These are phyloP conservation scores for Alexandromys fortis DNA, from an alignment of 2,113 vertebrate species.

Conservation along the genomic window DNA sequence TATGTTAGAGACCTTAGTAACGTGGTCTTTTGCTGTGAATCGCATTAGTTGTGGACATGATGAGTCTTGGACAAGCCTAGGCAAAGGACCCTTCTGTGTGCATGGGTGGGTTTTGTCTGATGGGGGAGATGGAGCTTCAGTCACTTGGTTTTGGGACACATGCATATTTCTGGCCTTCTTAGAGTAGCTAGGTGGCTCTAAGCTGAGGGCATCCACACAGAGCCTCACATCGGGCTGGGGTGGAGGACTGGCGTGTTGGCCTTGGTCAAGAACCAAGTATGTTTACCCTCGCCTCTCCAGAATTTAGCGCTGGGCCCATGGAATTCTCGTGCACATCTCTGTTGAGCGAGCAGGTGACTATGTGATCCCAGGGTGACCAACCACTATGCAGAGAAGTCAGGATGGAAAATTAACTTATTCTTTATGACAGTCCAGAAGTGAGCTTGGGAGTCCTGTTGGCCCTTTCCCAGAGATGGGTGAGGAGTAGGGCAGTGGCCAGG, in stretches of 20 bases:
- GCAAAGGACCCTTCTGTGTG: neutral
- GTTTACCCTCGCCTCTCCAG: neutral
- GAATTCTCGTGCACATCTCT: neutral
- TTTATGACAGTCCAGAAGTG: neutral
- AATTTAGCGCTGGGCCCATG: neutral
- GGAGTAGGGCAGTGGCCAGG: neutral
- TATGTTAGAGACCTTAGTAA: neutral
- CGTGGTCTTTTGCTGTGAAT: neutral
- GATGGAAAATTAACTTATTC: neutral
- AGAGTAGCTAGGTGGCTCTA: neutral
- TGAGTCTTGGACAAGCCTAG: no score
- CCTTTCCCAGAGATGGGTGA: neutral
- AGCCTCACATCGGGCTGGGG: neutral
- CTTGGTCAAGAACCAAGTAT: neutral
- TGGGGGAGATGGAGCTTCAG: neutral
- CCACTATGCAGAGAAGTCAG: neutral
- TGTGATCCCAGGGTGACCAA: neutral
- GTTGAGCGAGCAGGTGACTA: neutral
- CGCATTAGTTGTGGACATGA: no score
- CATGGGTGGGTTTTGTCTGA: no score
- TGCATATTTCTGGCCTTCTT: neutral
- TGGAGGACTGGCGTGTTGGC: no score
- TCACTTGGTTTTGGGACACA: neutral
- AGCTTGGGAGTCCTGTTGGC: neutral
- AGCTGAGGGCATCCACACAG: neutral